Conservation (phyloP, 1,140 invertebrate genomes). For the Bombus turneri region DNA sequence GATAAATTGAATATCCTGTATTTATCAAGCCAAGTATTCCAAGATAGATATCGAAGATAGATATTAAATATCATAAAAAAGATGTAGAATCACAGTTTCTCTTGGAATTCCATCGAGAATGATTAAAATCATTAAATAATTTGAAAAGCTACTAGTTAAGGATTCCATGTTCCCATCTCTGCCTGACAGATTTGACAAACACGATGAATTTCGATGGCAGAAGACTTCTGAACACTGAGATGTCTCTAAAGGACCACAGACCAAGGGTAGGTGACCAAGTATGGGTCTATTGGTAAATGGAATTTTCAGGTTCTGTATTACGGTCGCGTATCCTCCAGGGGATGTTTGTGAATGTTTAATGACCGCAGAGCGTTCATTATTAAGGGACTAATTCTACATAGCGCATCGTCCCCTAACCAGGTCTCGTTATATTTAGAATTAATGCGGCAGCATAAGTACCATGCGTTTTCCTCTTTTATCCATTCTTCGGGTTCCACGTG, state of each 20-base stretch:
- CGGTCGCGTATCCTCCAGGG: not conserved
- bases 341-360: conserved; percentile 40
- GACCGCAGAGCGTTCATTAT: conserved; percentile 38
- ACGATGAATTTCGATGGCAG: not conserved
- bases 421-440: conserved; percentile 25
- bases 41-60: too few relatives aligned
- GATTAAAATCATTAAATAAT: not conserved
- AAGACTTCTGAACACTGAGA: conserved; percentile 36
- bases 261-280: not conserved
- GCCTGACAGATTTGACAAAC: conserved; percentile 7
- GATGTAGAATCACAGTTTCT: too few relatives aligned
- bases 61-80: too few relatives aligned
- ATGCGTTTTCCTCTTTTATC: too few relatives aligned
- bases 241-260: conserved; percentile 5
- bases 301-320: conserved; percentile 36
- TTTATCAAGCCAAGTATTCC: too few relatives aligned
- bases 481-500: not conserved
- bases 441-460: not conserved
- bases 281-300: conserved; percentile 37
- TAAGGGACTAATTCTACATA: conserved; percentile 47
- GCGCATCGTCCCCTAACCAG: not conserved
- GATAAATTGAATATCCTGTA: not conserved
- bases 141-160: not conserved
- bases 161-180: not conserved
- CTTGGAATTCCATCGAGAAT: not conserved